Evolutionary conservation across 2,888 invertebrate species (phyloP), one percentile per base, ranked within the genome.

Genomic region (Lampropteryx suffumata): DNA sequence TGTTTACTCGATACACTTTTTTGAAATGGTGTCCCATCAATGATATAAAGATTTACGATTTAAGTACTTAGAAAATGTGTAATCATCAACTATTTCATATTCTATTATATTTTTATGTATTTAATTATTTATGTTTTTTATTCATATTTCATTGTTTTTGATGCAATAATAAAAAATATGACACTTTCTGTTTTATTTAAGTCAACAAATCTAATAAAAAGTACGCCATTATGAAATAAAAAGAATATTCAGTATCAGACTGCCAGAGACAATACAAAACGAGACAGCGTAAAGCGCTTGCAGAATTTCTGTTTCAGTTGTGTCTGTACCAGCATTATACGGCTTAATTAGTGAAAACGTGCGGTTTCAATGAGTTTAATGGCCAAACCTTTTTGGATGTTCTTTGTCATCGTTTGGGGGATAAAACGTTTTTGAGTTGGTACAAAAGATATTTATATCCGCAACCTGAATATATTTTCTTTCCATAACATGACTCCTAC

Each of bases 331-430:
- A 24, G 57, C 49, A 68, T 65, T 69, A 64, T 65, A 60, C 56
- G 62, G 65, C 69, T 69, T 68, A 74, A 72, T 75, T 73, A 73
- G 64, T 57, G 61, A 61, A 61, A 64, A 64, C 70, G 75, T 58
- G 66, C 62, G 63, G 68, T 70, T 71, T 69, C 71, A 75, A 76
- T 71, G 70, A 69, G 64, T 40, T 39, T 39, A 28, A 47, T 41
- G 34, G 6, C 21, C 35, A 28, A 29, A 33, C 21, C 36, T 17
- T 35, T 41, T 47, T 45, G 36, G 10, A 29, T 11, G 39, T 13
- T 45, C 13, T 27, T 39, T 33, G 14, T 41, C 32, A 41, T 32
- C 13, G 12, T 41, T n/a, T 29, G 10, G 6, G 9, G 24, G 9
- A 11, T 30, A 13, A 12, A 32, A 39, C 24, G 35, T 24, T 24